Conservation (phyloP, 2,888 invertebrate genomes). For the Trissolcus brochymenae region DNA sequence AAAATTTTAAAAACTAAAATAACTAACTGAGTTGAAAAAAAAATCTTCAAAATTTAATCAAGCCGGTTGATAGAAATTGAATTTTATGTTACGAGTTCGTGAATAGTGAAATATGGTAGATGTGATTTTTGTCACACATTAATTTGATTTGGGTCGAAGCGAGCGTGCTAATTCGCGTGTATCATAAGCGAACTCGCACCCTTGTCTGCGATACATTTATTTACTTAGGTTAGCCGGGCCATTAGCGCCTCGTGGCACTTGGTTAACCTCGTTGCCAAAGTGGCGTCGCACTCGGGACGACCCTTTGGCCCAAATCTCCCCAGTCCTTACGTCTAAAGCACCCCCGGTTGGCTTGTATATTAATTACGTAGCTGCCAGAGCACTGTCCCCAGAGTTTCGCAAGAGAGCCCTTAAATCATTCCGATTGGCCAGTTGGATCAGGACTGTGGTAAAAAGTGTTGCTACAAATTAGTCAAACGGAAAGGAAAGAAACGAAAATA, state of each 20-base stretch:
- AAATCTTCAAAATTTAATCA: no score
- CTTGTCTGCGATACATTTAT: constrained; percentile 39
- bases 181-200: constrained; percentile 32
- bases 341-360: constrained; percentile 70
- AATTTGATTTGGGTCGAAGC: constrained; percentile 32
- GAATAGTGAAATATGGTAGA: no score
- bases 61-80: no score
- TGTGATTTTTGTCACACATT: not conserved
- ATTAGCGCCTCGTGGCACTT: constrained; percentile 61
- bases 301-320: constrained; percentile 52
- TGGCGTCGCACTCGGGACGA: constrained; percentile 45
- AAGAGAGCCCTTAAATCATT: constrained; percentile 16
- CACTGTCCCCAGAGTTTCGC: constrained; percentile 32
- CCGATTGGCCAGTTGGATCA: constrained; percentile 14
- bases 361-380: constrained; percentile 63
- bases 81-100: no score
- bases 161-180: constrained; percentile 36
- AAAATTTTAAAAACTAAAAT: no score
- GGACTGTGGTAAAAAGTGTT: no score
- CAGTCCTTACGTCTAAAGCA: constrained; percentile 60
- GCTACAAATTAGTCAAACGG: no score
- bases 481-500: no score
- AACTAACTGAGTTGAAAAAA: no score
- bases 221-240: constrained; percentile 54
- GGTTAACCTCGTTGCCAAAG: constrained; percentile 57